Evolutionary conservation across 2,888 invertebrate species (phyloP).

Genomic region (Leuctra nigra): DNA sequence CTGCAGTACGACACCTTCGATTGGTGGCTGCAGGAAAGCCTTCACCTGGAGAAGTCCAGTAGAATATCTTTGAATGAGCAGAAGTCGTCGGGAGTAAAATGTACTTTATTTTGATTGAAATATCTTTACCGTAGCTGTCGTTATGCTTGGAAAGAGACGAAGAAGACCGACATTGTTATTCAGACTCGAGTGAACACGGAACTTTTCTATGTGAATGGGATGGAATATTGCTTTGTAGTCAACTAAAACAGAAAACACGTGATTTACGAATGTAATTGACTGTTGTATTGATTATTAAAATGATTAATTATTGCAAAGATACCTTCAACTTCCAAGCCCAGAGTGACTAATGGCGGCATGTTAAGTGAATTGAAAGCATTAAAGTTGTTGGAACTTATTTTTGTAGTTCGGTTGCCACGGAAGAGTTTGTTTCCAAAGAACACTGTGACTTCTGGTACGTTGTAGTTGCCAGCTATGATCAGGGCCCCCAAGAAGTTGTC

Average conservation of each 20-base stretch:
- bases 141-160: conserved; percentile 88
- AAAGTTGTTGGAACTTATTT: conserved; percentile 62
- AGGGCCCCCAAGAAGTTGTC: conserved; percentile 89
- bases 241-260: conserved; percentile 42
- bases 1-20: conserved; percentile 79
- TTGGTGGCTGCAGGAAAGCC: conserved; percentile 68
- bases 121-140: conserved; percentile 63
- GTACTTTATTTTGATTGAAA: no score
- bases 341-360: conserved; percentile 69
- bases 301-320: no score
- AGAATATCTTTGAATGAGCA: no score
- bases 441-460: conserved; percentile 89
- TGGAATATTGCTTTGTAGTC: conserved; percentile 57
- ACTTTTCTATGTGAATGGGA: conserved; percentile 54
- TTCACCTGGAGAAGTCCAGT: no score
- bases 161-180: conserved; percentile 81
- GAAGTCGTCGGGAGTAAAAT: no score
- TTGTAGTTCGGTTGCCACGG: conserved; percentile 82
- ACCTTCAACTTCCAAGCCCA: conserved; percentile 74
- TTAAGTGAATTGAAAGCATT: conserved; percentile 87
- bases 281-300: no score
- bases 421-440: conserved; percentile 84
- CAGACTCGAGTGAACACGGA: conserved; percentile 63
- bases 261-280: not conserved
- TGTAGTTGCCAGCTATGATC: conserved; percentile 79